Conservation (phyloP, 2,888 invertebrate genomes). For the Syritta pipiens region DNA sequence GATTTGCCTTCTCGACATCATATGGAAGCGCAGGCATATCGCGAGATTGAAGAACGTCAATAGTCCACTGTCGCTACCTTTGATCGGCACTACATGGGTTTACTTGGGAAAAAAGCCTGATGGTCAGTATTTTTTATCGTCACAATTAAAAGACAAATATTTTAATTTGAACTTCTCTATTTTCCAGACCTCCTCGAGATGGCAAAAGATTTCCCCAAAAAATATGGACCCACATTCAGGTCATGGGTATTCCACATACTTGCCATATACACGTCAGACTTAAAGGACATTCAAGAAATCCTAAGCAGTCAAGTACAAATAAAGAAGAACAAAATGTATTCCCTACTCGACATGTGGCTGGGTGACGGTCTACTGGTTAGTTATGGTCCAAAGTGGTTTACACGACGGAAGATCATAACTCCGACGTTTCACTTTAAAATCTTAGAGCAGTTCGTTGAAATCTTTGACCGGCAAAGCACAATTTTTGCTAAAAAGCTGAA, state of each 20-base stretch:
- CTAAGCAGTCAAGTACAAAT: conserved; percentile 47
- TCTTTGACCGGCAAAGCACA: conserved; percentile 83
- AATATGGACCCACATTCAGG: conserved; percentile 57
- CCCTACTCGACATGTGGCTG: conserved; percentile 67
- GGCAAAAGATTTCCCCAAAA: conserved; percentile 34
- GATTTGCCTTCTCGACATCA: conserved; percentile 48
- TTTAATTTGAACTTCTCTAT: background rate
- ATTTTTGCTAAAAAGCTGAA: conserved; percentile 81
- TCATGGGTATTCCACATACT: conserved; percentile 66
- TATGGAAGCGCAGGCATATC: conserved; percentile 52
- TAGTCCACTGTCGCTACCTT: conserved; percentile 47
- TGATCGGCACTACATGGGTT: conserved; percentile 64
- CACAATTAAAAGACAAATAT: no score
- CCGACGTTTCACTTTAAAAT: conserved; percentile 89
- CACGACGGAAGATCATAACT: conserved; percentile 84
- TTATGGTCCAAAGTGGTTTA: conserved; percentile 81
- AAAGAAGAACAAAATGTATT: conserved; percentile 70
- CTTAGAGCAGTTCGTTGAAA: conserved; percentile 84
- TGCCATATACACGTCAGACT: conserved; percentile 64
- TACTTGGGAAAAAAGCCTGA: conserved; percentile 56
- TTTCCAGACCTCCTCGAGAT: conserved; percentile 54
- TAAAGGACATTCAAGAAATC: conserved; percentile 58
- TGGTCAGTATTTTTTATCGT: conserved; percentile 23
- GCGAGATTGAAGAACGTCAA: conserved; percentile 43
- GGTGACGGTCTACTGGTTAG: conserved; percentile 63